phyloP scores from a whole-genome alignment of 1,140 invertebrate species.

The Calosoma granatense region DNA sequence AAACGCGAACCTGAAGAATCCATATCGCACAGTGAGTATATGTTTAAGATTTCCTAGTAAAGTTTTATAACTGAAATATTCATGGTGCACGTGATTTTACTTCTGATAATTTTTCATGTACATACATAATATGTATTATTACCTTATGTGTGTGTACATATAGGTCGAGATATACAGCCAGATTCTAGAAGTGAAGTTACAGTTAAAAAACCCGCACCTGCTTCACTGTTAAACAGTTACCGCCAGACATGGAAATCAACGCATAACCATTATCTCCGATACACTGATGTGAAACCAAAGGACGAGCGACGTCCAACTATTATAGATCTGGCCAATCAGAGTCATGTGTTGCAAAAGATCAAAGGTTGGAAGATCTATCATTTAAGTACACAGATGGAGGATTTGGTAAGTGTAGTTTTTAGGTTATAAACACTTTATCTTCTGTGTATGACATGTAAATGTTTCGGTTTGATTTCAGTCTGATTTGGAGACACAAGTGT shows the following conservation, averaged over 20 bases:
- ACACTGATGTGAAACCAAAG: constrained; percentile 78
- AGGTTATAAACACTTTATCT: constrained; percentile 9
- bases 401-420: constrained; percentile 64
- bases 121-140: neutral
- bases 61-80: too few relatives aligned
- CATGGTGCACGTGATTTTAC: neutral
- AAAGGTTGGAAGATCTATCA: constrained; percentile 94
- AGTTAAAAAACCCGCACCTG: constrained; percentile 33
- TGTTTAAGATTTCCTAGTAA: too few relatives aligned
- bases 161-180: neutral
- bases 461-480: constrained; percentile 30
- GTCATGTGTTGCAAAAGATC: constrained; percentile 76
- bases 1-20: constrained; percentile 37
- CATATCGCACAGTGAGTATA: neutral
- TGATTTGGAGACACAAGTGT: constrained; percentile 47
- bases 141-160: neutral
- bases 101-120: neutral
- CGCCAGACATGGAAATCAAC: constrained; percentile 46
- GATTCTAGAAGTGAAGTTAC: neutral
- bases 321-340: constrained; percentile 82
- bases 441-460: constrained; percentile 9
- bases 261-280: constrained; percentile 73
- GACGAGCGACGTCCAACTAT: constrained; percentile 74
- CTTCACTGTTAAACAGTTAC: constrained; percentile 37
- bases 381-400: constrained; percentile 84